Conservation (phyloP, 2,113 vertebrate genomes). For the Percina caprodes region DNA sequence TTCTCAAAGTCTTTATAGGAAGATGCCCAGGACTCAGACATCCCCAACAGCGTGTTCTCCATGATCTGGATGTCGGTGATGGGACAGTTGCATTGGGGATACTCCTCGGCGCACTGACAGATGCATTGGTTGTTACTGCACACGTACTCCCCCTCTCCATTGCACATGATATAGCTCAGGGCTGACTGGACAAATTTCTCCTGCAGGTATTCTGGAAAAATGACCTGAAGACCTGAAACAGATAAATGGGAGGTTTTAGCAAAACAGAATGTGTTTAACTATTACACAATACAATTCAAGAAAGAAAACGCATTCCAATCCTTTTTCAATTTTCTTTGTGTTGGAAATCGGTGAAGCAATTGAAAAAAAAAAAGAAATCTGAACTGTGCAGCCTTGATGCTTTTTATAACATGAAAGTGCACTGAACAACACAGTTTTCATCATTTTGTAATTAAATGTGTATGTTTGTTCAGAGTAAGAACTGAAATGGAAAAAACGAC, state of each 20-base stretch:
- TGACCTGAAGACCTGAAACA: slow-evolving; percentile 95
- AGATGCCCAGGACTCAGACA: slow-evolving; percentile 94
- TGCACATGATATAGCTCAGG: slow-evolving; percentile 99
- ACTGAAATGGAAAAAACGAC: neutral
- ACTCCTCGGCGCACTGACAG: slow-evolving; percentile 94
- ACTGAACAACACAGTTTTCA: neutral
- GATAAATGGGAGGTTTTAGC: slow-evolving; percentile 12
- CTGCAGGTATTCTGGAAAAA: slow-evolving; percentile 98
- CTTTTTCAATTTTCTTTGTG: neutral
- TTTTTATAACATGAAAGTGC: neutral
- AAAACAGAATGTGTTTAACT: neutral
- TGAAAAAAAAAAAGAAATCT: neutral
- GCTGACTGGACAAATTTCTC: slow-evolving; percentile 99
- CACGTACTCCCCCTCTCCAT: slow-evolving; percentile 96
- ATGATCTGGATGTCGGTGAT: slow-evolving; percentile 99
- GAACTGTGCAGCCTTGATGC: neutral
- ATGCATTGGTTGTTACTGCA: slow-evolving; percentile 94
- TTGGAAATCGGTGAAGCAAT: neutral
- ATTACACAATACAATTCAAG: neutral
- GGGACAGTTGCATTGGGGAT: slow-evolving; percentile 98
- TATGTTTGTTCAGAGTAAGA: neutral
- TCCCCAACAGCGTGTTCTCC: slow-evolving; percentile 93
- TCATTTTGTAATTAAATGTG: neutral
- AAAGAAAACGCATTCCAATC: neutral
- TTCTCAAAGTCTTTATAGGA: slow-evolving; percentile 98